These are phyloP conservation scores for Acropora yongei DNA, from an alignment of 64 coral and sea anemone species.

Conservation along the genomic window DNA sequence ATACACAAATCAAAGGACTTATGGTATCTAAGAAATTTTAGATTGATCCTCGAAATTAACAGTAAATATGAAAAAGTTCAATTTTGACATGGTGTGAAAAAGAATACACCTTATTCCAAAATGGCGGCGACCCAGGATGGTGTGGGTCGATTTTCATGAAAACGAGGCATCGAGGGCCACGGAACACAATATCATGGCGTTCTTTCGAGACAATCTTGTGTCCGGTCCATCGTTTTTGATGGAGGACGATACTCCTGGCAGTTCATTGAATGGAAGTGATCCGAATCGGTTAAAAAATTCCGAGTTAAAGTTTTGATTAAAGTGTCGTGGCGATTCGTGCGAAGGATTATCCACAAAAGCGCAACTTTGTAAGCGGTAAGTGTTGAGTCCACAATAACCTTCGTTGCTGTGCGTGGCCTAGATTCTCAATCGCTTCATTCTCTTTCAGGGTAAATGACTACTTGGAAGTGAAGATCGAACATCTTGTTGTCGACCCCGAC, in stretches of 20 bases:
- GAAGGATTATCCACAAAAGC: conserved; percentile 45
- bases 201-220: too few relatives aligned
- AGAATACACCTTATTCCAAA: too few relatives aligned
- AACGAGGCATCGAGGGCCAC: not conserved
- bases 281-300: conserved; percentile 34
- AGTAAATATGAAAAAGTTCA: too few relatives aligned
- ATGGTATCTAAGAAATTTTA: too few relatives aligned
- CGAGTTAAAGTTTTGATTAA: conserved; percentile 40
- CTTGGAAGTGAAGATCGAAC: not conserved
- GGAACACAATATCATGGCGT: too few relatives aligned
- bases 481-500: conserved; percentile 3
- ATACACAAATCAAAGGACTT: too few relatives aligned
- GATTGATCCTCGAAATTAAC: too few relatives aligned
- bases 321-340: conserved; percentile 38
- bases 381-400: not conserved
- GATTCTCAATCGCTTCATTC: not conserved
- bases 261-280: conserved; percentile 13
- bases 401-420: too few relatives aligned
- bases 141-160: too few relatives aligned
- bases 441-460: conserved; percentile 43
- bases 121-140: too few relatives aligned
- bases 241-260: conserved; percentile 51
- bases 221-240: too few relatives aligned
- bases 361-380: conserved; percentile 58
- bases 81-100: too few relatives aligned